Evolutionary conservation across 2,797 vertebrate genomes (phyloP), one percentile per base, ranked within the genome.

Genomic region (Enteromius thamalakanensis): DNA sequence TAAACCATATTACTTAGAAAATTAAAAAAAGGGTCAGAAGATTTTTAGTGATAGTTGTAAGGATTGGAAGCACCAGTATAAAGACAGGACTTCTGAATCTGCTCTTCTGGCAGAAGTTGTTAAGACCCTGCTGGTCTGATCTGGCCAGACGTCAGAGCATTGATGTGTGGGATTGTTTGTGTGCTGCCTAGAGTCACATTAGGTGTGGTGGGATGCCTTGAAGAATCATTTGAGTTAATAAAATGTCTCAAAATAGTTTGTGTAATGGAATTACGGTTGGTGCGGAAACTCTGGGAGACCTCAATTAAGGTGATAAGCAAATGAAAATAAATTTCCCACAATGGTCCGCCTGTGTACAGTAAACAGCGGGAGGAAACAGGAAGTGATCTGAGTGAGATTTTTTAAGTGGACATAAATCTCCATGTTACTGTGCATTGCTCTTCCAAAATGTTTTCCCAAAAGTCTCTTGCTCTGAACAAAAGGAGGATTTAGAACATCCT

Each of bases 251-350:
- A 93, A 93, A 94, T 91, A 92, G 93, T 94, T 95, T 93, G 91
- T 92, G 80, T 92, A 93, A 94, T 91, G 88, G 89, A 91, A 94
- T 94, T 90, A 91, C 40, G 70, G 86, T 83, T 75, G 84, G 87
- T 88, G 86, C 88, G 15, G 89, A 88, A 89, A 89, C 86, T 89
- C 87, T 67, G 81, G 86, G 88, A 87, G 91, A 90, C 91, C 90
- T 92, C 92, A 93, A 92, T 95, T 95, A 94, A 68, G 79, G 84
- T 87, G 94, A 95, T 95, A 94, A 93, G 92, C 88, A 90, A 92
- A 93, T 90, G 80, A 91, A 93, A 95, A 94, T 91, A 90, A 93
- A 94, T 93, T 79, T 69, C 84, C 76, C 84, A 90, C 91, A 90
- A 91, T 91, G 84, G 53, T 78, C 88, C 65, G 88, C 85, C 85